These are phyloP conservation scores for Arvicanthis niloticus DNA, from an alignment of 2,113 vertebrate species.

Conservation along the genomic window DNA sequence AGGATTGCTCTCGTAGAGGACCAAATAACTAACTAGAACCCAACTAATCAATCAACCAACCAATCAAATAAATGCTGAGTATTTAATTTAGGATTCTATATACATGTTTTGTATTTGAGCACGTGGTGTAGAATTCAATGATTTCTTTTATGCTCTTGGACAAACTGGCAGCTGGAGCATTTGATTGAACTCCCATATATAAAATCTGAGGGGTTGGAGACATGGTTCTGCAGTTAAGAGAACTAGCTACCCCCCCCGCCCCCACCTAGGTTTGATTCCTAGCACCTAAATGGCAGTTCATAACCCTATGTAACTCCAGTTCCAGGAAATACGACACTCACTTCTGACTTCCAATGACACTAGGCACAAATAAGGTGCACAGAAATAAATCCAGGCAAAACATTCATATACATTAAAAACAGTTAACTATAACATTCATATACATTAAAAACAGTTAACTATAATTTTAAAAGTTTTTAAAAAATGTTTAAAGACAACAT, in stretches of 20 bases:
- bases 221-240: background rate
- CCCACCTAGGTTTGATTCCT: background rate
- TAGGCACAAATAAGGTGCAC: background rate
- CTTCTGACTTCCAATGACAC: background rate
- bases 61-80: background rate
- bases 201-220: background rate
- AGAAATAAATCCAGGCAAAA: background rate
- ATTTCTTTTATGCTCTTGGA: background rate
- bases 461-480: conserved; percentile 16
- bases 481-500: conserved; percentile 26
- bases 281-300: background rate
- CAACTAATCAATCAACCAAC: background rate
- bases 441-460: background rate
- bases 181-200: background rate
- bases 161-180: background rate
- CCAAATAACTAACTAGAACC: background rate
- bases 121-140: background rate
- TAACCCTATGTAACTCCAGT: background rate
- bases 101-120: background rate
- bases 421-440: background rate
- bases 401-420: background rate
- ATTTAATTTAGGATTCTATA: background rate
- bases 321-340: background rate
- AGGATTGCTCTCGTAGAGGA: background rate
- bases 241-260: background rate